Percentiles rank a stretch among this genome's conserved stretches.
Evolutionary conservation across 2,113 vertebrate genomes (phyloP).

Genomic region (Ardeotis arabs): DNA sequence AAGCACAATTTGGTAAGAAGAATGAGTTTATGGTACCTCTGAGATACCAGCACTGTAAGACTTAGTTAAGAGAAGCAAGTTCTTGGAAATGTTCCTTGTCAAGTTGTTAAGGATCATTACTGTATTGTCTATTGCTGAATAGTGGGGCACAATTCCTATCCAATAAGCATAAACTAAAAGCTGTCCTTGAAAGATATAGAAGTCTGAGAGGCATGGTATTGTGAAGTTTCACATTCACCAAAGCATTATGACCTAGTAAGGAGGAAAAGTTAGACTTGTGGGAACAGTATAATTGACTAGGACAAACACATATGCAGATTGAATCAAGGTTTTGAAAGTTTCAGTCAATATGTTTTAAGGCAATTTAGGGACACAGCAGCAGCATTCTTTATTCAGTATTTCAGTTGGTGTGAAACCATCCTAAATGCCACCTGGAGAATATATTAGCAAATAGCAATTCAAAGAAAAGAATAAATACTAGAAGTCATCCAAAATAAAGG

Average conservation of each 20-base stretch:
- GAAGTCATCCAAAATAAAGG: background rate
- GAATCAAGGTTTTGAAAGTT: background rate
- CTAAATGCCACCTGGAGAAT: background rate
- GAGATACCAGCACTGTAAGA: background rate
- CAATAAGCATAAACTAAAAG: background rate
- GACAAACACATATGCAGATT: background rate
- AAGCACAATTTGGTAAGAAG: background rate
- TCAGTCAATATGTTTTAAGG: background rate
- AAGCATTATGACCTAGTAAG: background rate
- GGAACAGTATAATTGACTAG: background rate
- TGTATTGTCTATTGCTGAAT: background rate
- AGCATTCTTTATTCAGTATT: background rate
- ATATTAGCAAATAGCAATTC: background rate
- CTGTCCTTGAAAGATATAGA: background rate
- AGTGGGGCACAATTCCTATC: background rate
- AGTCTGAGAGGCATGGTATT: rapidly evolving
- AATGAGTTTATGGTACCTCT: background rate
- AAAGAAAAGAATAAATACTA: background rate
- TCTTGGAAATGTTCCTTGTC: background rate
- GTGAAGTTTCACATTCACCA: background rate
- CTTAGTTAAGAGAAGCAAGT: background rate
- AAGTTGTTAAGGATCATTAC: background rate
- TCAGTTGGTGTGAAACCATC: background rate
- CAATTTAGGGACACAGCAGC: background rate
- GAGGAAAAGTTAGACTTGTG: background rate